Percentiles rank a stretch among this genome's conserved stretches.
phyloP scores from a whole-genome alignment of 2,113 vertebrate genomes.

The Eublepharis macularius region DNA sequence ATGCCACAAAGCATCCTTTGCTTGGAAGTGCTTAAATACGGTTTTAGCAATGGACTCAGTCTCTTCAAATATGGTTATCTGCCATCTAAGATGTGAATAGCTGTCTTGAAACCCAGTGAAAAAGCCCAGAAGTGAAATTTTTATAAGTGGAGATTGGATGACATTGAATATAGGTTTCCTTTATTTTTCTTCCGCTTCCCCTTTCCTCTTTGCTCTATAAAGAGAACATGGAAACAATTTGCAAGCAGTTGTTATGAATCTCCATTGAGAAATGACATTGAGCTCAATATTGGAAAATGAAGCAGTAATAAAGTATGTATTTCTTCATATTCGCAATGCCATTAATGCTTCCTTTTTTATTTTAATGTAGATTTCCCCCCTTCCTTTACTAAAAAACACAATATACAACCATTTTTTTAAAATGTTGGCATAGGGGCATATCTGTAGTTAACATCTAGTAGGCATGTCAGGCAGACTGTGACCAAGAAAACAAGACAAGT shows the following conservation, averaged over 20 bases:
- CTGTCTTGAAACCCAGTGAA: slow-evolving; percentile 1
- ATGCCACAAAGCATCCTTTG: slow-evolving; percentile 31
- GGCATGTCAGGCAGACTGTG: slow-evolving; percentile 46
- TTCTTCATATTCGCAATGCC: neutral
- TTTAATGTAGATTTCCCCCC: neutral
- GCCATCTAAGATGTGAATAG: neutral
- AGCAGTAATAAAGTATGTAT: neutral
- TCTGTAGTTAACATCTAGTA: slow-evolving; percentile 25
- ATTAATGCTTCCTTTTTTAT: slow-evolving; percentile 14
- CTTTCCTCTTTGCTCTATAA: slow-evolving; percentile 46
- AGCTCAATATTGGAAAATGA: neutral
- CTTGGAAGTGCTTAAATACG: slow-evolving; percentile 28
- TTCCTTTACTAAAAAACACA: neutral
- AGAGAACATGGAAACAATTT: slow-evolving; percentile 40
- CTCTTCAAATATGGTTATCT: neutral
- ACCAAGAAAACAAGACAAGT: slow-evolving; percentile 47
- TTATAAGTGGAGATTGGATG: slow-evolving; percentile 45
- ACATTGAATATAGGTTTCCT: slow-evolving; percentile 26
- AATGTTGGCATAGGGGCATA: neutral
- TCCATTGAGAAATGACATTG: neutral
- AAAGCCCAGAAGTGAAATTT: slow-evolving; percentile 37
- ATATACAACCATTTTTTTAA: neutral
- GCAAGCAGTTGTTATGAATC: slow-evolving; percentile 36
- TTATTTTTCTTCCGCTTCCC: slow-evolving; percentile 24
- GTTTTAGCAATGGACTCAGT: neutral